Conservation (phyloP, 2,797 vertebrate genomes). For the Phrynocephalus vlangalii region DNA sequence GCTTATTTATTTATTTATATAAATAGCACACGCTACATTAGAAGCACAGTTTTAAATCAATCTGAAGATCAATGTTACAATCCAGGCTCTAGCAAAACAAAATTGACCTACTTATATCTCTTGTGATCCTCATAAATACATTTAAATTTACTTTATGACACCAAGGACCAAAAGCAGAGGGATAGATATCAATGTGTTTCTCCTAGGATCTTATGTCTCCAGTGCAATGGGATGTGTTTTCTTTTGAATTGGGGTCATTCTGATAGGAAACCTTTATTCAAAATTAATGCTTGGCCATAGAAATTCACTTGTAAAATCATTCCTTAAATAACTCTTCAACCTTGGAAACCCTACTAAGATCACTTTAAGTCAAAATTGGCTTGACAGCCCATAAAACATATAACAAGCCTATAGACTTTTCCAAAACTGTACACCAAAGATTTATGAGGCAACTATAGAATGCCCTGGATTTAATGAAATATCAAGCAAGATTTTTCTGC, state of each 20-base stretch:
- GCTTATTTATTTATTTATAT: no score
- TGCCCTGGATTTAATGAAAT: no score
- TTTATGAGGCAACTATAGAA: no score
- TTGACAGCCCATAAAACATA: no score
- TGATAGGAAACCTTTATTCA: background rate
- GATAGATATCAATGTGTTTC: constrained; percentile 1
- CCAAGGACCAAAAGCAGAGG: background rate
- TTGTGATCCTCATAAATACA: constrained; percentile 18
- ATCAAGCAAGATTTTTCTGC: no score
- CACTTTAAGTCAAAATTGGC: no score
- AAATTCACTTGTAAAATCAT: no score
- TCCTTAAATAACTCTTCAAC: no score
- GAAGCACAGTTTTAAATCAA: constrained; percentile 40
- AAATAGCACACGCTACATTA: background rate
- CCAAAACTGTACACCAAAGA: no score
- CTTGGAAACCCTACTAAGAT: no score
- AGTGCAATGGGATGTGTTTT: background rate
- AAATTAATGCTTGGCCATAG: no score
- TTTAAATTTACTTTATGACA: constrained; percentile 11
- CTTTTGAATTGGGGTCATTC: background rate
- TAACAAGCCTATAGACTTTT: no score
- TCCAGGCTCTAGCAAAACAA: constrained; percentile 15
- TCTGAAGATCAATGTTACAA: constrained; percentile 11
- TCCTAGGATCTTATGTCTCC: background rate
- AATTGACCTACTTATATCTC: constrained; percentile 2